Percentiles rank a stretch among this genome's conserved stretches.
These are phyloP conservation scores for Drosophila rellima DNA, from an alignment of 2,888 invertebrate genomes.

Conservation along the genomic window DNA sequence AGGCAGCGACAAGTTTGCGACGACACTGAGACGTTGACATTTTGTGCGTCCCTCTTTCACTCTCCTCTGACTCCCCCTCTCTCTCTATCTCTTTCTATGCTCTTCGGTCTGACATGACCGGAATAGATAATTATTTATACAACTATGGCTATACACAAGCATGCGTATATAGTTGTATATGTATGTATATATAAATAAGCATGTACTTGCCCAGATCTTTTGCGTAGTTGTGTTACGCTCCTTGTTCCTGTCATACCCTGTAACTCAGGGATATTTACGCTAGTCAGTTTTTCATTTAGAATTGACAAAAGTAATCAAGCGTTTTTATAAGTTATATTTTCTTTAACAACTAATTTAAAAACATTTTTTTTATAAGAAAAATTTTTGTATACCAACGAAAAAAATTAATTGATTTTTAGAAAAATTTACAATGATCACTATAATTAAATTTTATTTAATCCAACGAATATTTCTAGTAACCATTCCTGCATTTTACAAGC, in stretches of 20 bases:
- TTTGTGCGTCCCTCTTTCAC: conserved; percentile 51
- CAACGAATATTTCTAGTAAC: background rate
- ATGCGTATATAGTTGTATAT: conserved; percentile 1
- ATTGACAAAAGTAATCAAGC: too few species aligned
- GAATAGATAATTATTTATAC: conserved; percentile 78
- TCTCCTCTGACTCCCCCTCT: background rate
- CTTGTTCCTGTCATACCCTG: conserved; percentile 31
- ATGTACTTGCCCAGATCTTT: conserved; percentile 44
- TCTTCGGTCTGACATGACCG: conserved; percentile 71
- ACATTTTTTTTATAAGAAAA: background rate
- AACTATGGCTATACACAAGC: conserved; percentile 32
- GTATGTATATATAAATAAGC: conserved; percentile 15
- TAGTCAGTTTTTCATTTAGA: background rate
- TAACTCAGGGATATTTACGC: background rate
- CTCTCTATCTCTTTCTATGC: background rate
- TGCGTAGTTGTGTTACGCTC: conserved; percentile 11
- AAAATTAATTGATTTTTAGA: too few species aligned
- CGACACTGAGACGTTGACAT: conserved; percentile 72
- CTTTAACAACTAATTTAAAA: background rate
- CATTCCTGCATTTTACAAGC: background rate
- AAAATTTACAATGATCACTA: too few species aligned
- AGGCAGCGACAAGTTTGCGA: conserved; percentile 40
- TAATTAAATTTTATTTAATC: too few species aligned
- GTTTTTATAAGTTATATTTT: too few species aligned
- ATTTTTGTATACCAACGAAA: too few species aligned